Percentiles rank a stretch among this genome's conserved stretches.
Evolutionary conservation across 2,113 vertebrate genomes (phyloP).

Genomic region (Plotosus lineatus): DNA sequence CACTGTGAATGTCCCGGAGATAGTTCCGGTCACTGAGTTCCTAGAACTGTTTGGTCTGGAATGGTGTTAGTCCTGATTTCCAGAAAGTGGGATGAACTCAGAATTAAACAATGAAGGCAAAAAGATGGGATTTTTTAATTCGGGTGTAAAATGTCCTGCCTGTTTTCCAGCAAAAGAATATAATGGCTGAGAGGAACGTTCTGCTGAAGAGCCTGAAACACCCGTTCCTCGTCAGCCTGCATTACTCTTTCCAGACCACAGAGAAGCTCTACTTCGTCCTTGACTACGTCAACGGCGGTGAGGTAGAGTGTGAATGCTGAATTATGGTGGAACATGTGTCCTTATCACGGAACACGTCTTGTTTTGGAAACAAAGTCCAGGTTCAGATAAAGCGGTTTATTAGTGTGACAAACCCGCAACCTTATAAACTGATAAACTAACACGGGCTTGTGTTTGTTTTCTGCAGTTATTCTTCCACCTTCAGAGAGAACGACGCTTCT

Average conservation of each 20-base stretch:
- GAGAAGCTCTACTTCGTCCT: constrained; percentile 99
- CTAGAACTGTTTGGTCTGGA: no score
- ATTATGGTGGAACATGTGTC: background rate
- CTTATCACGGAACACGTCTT: background rate
- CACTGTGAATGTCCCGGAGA: no score
- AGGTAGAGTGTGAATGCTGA: constrained; percentile 71
- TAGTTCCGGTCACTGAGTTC: no score
- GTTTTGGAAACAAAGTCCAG: constrained; percentile 5
- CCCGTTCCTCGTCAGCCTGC: constrained; percentile 93
- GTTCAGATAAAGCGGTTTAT: background rate
- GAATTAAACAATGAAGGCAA: no score
- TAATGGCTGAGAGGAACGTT: constrained; percentile 96
- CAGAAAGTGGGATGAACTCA: no score
- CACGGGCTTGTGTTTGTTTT: background rate
- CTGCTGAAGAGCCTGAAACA: constrained; percentile 93
- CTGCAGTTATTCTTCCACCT: constrained; percentile 93
- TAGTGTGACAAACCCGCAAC: background rate
- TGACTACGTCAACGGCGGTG: constrained; percentile 96
- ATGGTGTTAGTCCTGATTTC: no score
- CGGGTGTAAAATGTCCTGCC: constrained; percentile 3
- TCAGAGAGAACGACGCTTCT: constrained; percentile 90
- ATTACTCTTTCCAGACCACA: constrained; percentile 94
- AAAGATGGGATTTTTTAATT: background rate
- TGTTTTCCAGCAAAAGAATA: constrained; percentile 86
- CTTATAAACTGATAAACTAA: background rate